These are phyloP conservation scores for Myiopsitta monachus DNA, from an alignment of 2,113 vertebrate genomes.

Conservation along the genomic window DNA sequence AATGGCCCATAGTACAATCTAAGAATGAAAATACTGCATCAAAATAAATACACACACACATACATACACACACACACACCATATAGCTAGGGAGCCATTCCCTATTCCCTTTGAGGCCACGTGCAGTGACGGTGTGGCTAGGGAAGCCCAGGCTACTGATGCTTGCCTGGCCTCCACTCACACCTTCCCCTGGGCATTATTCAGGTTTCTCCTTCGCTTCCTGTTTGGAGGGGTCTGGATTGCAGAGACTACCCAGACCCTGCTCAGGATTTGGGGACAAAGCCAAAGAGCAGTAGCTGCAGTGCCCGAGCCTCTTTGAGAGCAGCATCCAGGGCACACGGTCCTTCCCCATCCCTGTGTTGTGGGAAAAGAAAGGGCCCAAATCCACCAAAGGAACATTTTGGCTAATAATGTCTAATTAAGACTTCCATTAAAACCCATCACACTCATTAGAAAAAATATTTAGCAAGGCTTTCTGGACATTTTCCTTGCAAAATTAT, in stretches of 20 bases:
- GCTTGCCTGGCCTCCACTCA: not conserved
- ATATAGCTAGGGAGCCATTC: not conserved
- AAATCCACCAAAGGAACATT: not conserved
- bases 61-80: no score
- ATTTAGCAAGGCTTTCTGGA: constrained; percentile 38
- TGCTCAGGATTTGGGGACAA: not conserved
- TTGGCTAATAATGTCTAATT: constrained; percentile 68
- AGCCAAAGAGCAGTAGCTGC: not conserved
- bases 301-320: rapidly evolving
- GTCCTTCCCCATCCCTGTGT: not conserved
- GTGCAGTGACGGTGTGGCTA: rapidly evolving
- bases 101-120: not conserved
- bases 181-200: not conserved
- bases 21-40: not conserved
- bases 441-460: constrained; percentile 40
- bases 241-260: not conserved
- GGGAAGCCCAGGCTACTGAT: not conserved
- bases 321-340: rapidly evolving
- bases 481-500: constrained; percentile 62
- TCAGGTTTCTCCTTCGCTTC: not conserved
- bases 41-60: not conserved
- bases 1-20: not conserved
- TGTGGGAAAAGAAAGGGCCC: not conserved
- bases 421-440: constrained; percentile 65
- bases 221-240: not conserved